Conservation (phyloP, 2,113 vertebrate genomes). For the Hippocampus guttulatus region DNA sequence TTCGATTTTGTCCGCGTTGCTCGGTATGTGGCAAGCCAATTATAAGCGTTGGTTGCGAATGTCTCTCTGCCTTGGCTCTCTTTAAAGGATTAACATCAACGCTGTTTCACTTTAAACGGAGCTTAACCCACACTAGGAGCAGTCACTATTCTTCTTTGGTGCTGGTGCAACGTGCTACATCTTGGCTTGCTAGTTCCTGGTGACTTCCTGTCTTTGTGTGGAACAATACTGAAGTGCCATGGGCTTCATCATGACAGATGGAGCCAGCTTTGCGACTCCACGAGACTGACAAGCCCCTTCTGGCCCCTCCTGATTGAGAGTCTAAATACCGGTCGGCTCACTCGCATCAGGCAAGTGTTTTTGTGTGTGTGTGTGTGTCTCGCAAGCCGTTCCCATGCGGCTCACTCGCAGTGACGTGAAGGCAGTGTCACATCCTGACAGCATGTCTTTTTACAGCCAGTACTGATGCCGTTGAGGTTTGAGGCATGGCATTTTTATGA, state of each 20-base stretch:
- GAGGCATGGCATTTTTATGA: slow-evolving; percentile 61
- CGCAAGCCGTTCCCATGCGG: slow-evolving; percentile 56
- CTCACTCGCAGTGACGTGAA: slow-evolving; percentile 53
- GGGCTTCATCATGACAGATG: slow-evolving; percentile 63
- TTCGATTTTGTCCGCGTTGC: too few relatives aligned
- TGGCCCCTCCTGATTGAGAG: slow-evolving; percentile 66
- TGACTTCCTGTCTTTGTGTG: slow-evolving; percentile 45
- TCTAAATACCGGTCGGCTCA: slow-evolving; percentile 62
- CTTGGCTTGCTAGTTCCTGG: slow-evolving; percentile 54
- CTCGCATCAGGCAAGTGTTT: slow-evolving; percentile 54
- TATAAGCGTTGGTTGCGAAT: background rate
- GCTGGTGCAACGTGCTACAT: slow-evolving; percentile 38
- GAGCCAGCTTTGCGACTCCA: slow-evolving; percentile 61
- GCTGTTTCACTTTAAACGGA: slow-evolving; percentile 43
- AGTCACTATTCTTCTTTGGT: slow-evolving; percentile 48
- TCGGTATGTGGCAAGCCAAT: too few relatives aligned
- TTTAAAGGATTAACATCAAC: slow-evolving; percentile 41
- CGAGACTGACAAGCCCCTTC: slow-evolving; percentile 59
- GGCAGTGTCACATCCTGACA: slow-evolving; percentile 61
- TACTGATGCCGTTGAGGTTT: slow-evolving; percentile 44
- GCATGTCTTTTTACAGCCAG: slow-evolving; percentile 58
- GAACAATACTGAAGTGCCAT: slow-evolving; percentile 30
- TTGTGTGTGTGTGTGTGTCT: slow-evolving; percentile 51
- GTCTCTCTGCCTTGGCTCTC: slow-evolving; percentile 12
- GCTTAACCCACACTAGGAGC: slow-evolving; percentile 56